Evolutionary conservation across 2,113 vertebrate species (phyloP).

Genomic region (Gorilla gorilla): DNA sequence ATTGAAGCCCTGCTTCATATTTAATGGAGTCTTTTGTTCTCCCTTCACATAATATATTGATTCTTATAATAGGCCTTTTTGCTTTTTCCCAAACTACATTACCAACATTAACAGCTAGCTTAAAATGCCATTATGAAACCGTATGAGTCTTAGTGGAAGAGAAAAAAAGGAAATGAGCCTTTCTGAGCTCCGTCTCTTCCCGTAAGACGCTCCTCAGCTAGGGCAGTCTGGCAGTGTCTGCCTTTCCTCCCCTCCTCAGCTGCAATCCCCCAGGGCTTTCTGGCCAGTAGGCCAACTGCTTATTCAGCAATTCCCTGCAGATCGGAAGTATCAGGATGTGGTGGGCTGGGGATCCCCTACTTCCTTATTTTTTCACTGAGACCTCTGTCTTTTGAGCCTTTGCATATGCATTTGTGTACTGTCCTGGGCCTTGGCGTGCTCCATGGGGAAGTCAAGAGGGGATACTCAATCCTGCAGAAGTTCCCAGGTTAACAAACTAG

Average conservation of each 20-base stretch:
- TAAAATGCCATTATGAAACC: constrained; percentile 79
- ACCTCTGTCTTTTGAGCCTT: background rate
- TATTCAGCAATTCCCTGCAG: background rate
- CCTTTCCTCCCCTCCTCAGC: constrained; percentile 30
- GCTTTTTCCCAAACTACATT: constrained; percentile 73
- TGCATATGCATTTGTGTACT: background rate
- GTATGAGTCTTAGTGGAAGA: constrained; percentile 58
- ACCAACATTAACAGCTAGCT: constrained; percentile 79
- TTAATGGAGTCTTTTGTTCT: constrained; percentile 73
- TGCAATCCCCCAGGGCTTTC: constrained; percentile 23
- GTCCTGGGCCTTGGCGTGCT: background rate
- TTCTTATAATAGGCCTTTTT: constrained; percentile 80
- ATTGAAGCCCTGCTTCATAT: constrained; percentile 64
- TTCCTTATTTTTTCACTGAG: background rate
- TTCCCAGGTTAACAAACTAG: background rate
- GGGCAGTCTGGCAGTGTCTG: constrained; percentile 47
- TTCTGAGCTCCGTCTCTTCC: constrained; percentile 65
- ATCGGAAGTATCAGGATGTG: background rate
- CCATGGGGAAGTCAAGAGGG: background rate
- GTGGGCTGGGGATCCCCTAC: rapidly evolving
- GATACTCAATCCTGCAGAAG: background rate
- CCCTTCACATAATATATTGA: constrained; percentile 70
- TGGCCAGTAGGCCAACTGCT: background rate
- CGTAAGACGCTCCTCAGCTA: constrained; percentile 68
- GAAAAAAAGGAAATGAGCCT: constrained; percentile 65